Evolutionary conservation across 2,113 vertebrate genomes (phyloP), one percentile per base, ranked within the genome.

Genomic region (Calyptomena viridis): DNA sequence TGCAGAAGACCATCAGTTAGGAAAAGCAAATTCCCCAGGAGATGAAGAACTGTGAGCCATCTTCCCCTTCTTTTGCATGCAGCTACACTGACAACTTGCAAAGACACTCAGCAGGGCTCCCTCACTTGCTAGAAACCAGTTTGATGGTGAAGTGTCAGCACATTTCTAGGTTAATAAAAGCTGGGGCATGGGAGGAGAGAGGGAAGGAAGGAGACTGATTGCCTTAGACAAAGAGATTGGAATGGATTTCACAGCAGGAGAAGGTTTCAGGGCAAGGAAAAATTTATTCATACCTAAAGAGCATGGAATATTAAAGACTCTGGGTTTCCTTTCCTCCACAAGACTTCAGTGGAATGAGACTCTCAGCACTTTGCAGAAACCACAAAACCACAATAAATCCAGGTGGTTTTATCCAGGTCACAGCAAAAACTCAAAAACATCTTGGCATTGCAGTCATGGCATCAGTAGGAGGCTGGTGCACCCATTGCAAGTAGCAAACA

Each of bases 201-300:
- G 60, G 27, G 47, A 94, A 78, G 4, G 60, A 76, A 60, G 28
- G 21, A 92, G 37, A 40, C 8, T 42, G 60, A 76, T 78, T 79
- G 67, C 71, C 84, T 90, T 50, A 35, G 68, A 88, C 62, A 75
- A 93, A 86, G 59, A 72, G 42, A 53, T 39, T 69, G 67, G 46
- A 87, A 93, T 80, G 59, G 68, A 86, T 94, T 96, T 85, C 79
- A 93, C 87, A 95, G 91, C 67, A 94, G 66, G 42, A 78, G 42
- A 87, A n/a, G 7, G 10, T 58, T 90, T 85, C 50, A 83, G 82
- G 49, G 62, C 78, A 94, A 90, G 93, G 85, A 95, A 95, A 79
- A 68, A 91, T 49, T 90, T 82, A 83, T 88, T 83, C 75, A 69
- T 85, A 88, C 66, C 40, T 77, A 47, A 93, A 86, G 39, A 90